Conservation (phyloP, 2,797 vertebrate genomes). For the Octomys mimax region DNA sequence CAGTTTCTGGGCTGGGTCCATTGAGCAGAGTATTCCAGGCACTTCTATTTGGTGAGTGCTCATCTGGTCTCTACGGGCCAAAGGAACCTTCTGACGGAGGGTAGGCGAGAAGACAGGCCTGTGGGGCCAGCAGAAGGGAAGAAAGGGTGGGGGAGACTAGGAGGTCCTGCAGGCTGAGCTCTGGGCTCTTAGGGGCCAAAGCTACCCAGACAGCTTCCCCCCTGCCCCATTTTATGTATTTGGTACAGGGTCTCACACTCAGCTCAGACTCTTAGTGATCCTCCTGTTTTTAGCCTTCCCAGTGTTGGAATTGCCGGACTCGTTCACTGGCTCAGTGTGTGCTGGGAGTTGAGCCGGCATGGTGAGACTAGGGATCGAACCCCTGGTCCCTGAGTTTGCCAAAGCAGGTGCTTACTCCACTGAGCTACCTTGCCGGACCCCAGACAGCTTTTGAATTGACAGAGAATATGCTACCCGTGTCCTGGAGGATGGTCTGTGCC, state of each 20-base stretch:
- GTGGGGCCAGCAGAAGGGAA: background rate
- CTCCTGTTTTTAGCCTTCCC: too few relatives aligned
- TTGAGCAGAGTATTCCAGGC: background rate
- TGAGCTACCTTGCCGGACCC: background rate
- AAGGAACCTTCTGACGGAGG: background rate
- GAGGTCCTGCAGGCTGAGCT: background rate
- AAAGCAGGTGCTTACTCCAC: too few relatives aligned
- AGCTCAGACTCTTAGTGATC: too few relatives aligned
- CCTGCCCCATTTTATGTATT: too few relatives aligned
- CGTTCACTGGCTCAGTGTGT: too few relatives aligned
- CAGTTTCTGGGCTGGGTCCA: background rate
- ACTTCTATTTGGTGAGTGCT: background rate
- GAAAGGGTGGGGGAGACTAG: rapidly evolving
- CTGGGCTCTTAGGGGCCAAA: background rate
- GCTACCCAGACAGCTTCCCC: background rate
- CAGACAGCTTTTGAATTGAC: background rate
- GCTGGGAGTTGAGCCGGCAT: too few relatives aligned
- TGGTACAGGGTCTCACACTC: too few relatives aligned
- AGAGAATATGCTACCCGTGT: background rate
- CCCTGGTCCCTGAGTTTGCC: too few relatives aligned
- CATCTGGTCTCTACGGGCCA: background rate
- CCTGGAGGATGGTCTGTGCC: background rate
- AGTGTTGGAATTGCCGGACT: too few relatives aligned
- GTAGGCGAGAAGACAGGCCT: background rate
- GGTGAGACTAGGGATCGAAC: too few relatives aligned